Base-by-base conservation (phyloP, 2,797 vertebrate species). In the Liparis tanakae region DNA sequence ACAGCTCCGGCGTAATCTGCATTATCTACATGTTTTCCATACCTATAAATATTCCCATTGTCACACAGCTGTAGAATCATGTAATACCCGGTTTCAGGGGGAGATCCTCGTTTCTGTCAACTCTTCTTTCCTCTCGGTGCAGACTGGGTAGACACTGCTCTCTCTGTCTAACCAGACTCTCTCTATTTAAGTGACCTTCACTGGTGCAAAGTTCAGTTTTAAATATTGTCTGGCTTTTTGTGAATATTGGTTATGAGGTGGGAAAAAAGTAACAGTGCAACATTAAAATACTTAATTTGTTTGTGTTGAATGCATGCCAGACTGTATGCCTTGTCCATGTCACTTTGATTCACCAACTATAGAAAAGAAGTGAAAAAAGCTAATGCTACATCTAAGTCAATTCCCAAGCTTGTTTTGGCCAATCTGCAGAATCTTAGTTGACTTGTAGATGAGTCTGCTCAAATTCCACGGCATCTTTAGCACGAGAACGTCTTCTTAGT, bases 1-100 rank as follows among this genome's bases (percentile, higher is more conserved):
- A 41, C 37, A 30, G 22, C 34, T 48, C 5, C 33, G 30, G 33
- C 10, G 2, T 5, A 14, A 18, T 17, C 8, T 18, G 22, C 36
- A 61, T 9, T 9, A 36, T 50, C 1, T 7, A 12, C 5, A 15
- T 1, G 9, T 7, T 13, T n/a, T n/a, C 4, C 10, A 13, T 6
- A 5, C 25, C 34, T 10, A 5, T 9, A 50, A 34, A 41, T 43
- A 48, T 14, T n/a, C 20, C 46, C 25, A 43, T 2, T 7, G 33
- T n/a, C 10, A 43, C 6, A 14, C 2, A 50, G 2, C 1, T 68
- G 64, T 9, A 58, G 46, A 17, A 36, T 70, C 20, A 48, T 10
- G n/a, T 10, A 5, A 25, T 73, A 82, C 79, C 77, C 37, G 68
- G 33, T 34, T 74, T 67, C 25, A 72, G 53, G 14, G 6, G 7